phyloP scores from a whole-genome alignment of 2,888 invertebrate genomes.

The Chloroclystis v-ata region DNA sequence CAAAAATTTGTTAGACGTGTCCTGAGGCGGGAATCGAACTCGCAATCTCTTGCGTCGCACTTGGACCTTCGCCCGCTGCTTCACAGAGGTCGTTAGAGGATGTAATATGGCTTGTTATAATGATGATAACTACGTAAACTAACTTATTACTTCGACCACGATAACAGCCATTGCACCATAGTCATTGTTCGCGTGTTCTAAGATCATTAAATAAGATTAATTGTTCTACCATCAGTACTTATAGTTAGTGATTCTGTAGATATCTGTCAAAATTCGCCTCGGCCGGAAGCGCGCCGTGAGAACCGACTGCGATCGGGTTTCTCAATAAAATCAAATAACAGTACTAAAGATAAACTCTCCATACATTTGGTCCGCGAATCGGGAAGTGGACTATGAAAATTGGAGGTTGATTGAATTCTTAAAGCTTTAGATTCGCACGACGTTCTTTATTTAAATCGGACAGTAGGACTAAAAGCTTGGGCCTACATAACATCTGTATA shows the following conservation, averaged over 20 bases:
- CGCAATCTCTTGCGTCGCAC: too few species aligned
- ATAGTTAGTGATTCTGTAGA: conserved; percentile 60
- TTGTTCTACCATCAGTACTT: conserved; percentile 54
- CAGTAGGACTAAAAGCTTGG: too few species aligned
- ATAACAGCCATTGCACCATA: too few species aligned
- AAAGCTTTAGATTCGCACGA: conserved; percentile 6
- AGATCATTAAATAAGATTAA: neutral
- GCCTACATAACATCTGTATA: too few species aligned
- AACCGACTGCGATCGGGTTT: conserved; percentile 62
- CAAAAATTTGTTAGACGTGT: too few species aligned
- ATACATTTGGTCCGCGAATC: conserved; percentile 40
- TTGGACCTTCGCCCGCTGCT: too few species aligned
- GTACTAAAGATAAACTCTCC: conserved; percentile 51
- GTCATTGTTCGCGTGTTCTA: too few species aligned
- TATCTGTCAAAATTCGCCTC: conserved; percentile 77
- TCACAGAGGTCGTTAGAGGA: too few species aligned
- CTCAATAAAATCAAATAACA: conserved; percentile 70
- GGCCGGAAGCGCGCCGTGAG: conserved; percentile 73
- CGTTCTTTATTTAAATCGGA: neutral
- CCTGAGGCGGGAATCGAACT: too few species aligned
- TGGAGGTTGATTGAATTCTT: conserved; percentile 31
- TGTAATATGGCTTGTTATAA: too few species aligned
- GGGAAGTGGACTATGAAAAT: conserved; percentile 35
- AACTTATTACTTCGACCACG: too few species aligned
- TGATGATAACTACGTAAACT: too few species aligned